Conservation (phyloP, 2,888 invertebrate species). For the Campaea margaritaria region DNA sequence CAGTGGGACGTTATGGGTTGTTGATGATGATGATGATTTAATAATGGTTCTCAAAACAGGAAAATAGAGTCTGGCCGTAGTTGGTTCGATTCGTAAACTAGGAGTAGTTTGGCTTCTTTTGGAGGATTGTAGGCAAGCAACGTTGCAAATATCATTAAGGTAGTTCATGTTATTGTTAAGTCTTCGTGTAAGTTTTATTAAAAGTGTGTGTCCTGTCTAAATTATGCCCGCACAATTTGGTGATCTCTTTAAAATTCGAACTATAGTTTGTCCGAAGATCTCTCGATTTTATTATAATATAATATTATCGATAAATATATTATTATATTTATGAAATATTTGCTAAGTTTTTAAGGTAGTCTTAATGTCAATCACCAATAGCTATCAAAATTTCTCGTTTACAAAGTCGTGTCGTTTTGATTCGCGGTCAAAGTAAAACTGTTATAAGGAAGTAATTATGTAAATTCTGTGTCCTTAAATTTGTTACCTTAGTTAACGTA, state of each 20-base stretch:
- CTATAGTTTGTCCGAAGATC: slow-evolving; percentile 15
- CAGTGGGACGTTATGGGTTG: no score
- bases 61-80: background rate
- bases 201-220: slow-evolving; percentile 6
- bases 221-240: slow-evolving; percentile 3
- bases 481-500: no score
- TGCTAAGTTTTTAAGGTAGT: background rate
- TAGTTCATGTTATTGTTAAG: background rate
- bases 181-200: background rate
- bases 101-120: background rate
- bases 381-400: slow-evolving; percentile 47
- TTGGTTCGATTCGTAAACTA: background rate
- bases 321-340: background rate
- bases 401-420: slow-evolving; percentile 29
- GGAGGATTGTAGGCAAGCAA: background rate
- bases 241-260: slow-evolving; percentile 16
- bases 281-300: slow-evolving; percentile 3
- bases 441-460: no score
- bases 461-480: no score
- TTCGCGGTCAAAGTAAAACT: no score
- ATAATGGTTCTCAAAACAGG: background rate
- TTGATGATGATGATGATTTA: no score
- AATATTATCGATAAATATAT: background rate
- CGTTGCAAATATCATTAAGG: background rate
- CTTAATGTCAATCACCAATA: slow-evolving; percentile 3